Conservation (phyloP, 1,140 invertebrate species). For the Brachionus angularis region DNA sequence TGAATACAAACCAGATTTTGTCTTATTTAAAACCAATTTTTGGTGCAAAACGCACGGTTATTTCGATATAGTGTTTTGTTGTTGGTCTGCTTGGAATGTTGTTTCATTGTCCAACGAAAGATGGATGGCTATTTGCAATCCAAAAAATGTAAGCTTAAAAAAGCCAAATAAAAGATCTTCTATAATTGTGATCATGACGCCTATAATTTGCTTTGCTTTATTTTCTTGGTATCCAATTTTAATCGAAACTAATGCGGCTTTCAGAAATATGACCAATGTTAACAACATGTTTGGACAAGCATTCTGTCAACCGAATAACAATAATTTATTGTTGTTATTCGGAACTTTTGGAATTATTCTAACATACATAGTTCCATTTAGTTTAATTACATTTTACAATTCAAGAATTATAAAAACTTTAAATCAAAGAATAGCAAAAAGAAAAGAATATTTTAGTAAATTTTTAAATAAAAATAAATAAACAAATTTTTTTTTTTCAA, state of each 20-base stretch:
- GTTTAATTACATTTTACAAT: constrained; percentile 37
- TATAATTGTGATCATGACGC: not conserved
- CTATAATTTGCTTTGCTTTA: constrained; percentile 2
- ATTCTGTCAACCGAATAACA: constrained; percentile 25
- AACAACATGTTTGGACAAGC: not conserved
- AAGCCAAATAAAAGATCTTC: not conserved
- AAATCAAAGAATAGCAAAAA: constrained; percentile 6
- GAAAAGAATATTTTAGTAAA: constrained; percentile 40
- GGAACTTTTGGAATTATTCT: constrained; percentile 26
- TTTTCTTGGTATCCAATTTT: constrained; percentile 42
- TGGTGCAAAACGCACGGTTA: constrained; percentile 38
- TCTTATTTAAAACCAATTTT: not conserved
- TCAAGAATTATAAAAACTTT: constrained; percentile 25
- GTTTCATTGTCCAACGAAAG: constrained; percentile 28
- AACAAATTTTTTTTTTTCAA: not conserved
- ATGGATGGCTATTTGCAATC: constrained; percentile 29
- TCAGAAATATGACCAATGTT: not conserved
- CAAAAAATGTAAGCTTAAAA: not conserved
- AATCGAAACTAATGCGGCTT: not conserved
- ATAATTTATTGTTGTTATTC: constrained; percentile 4
- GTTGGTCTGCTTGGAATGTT: constrained; percentile 41
- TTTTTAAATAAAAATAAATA: not conserved
- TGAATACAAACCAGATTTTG: not conserved
- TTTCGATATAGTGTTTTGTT: constrained; percentile 38
- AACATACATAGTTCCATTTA: constrained; percentile 29